A percentile compares a stretch with the other conserved stretches of the same genome.
Evolutionary conservation across 2,113 vertebrate species (phyloP).

Genomic region (Glaucidium brasilianum): DNA sequence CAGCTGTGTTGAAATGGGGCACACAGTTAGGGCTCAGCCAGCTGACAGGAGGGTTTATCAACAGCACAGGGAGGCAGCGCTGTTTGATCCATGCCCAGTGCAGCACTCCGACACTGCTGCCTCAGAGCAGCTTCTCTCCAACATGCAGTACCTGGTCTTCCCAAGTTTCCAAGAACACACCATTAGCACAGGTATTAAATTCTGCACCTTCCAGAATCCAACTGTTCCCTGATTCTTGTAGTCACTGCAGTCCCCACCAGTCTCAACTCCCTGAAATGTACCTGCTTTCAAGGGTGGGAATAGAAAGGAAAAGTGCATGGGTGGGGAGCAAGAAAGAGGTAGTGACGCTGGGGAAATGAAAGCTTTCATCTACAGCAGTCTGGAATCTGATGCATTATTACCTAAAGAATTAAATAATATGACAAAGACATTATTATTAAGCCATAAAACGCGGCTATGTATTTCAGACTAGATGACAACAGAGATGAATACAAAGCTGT

Average conservation of each 20-base stretch:
- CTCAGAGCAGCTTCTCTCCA: background rate
- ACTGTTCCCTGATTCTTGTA: background rate
- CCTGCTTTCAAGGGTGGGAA: constrained; percentile 18
- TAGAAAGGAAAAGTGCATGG: background rate
- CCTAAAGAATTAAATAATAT: constrained; percentile 48
- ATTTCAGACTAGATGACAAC: constrained; percentile 48
- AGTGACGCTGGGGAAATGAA: constrained; percentile 30
- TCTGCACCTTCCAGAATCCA: background rate
- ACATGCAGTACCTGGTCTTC: background rate
- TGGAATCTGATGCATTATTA: constrained; percentile 33
- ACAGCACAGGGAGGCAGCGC: background rate
- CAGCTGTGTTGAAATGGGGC: background rate
- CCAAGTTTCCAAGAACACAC: background rate
- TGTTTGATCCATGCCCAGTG: background rate
- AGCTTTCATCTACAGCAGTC: constrained; percentile 42
- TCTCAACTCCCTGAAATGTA: background rate
- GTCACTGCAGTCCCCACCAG: background rate
- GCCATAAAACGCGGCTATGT: constrained; percentile 46
- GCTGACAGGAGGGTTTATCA: background rate
- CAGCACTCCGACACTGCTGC: background rate
- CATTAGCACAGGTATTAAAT: background rate
- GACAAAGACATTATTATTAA: constrained; percentile 35
- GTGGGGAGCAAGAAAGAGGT: background rate
- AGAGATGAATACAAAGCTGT: constrained; percentile 52
- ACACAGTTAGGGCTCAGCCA: background rate